A percentile compares a stretch with the other conserved stretches of the same genome.
Evolutionary conservation across 2,797 vertebrate species (phyloP).

Genomic region (Spinus olivaceus): DNA sequence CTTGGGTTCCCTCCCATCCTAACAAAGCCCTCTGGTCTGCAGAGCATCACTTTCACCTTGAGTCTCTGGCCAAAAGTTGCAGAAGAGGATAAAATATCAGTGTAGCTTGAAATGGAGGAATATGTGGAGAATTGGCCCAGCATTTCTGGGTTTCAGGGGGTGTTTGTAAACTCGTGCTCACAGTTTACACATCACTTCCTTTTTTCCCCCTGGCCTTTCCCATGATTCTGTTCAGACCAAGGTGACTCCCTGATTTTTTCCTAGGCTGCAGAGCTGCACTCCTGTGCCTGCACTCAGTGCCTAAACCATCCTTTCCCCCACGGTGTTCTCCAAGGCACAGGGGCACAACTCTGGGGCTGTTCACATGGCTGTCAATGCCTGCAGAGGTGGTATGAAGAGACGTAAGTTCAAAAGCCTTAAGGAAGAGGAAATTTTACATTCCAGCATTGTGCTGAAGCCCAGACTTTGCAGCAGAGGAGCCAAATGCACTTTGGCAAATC

Average conservation of each 20-base stretch:
- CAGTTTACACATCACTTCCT: not conserved
- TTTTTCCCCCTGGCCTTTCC: not conserved
- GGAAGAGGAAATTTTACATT: not conserved
- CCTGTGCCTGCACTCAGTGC: not conserved
- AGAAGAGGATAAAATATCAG: not conserved
- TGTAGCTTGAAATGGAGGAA: not conserved
- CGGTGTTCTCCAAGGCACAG: not conserved
- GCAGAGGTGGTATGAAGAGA: not conserved
- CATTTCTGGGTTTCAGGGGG: not conserved
- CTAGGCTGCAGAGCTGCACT: not conserved
- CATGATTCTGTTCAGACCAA: not conserved
- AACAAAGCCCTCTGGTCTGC: not conserved
- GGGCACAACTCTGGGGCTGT: not conserved
- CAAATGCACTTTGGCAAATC: not conserved
- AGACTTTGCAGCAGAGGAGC: not conserved
- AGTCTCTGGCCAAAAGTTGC: not conserved
- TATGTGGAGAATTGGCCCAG: not conserved
- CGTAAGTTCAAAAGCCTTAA: not conserved
- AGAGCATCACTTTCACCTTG: not conserved
- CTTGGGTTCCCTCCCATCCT: not conserved
- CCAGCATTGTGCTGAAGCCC: not conserved
- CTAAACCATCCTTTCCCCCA: not conserved
- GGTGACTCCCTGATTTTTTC: not conserved
- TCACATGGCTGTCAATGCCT: not conserved
- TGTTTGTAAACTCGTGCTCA: not conserved